A percentile compares a stretch with the other conserved stretches of the same genome.
These are phyloP conservation scores for Microcebus jonahi DNA, from an alignment of 2,113 vertebrate species.

Conservation along the genomic window DNA sequence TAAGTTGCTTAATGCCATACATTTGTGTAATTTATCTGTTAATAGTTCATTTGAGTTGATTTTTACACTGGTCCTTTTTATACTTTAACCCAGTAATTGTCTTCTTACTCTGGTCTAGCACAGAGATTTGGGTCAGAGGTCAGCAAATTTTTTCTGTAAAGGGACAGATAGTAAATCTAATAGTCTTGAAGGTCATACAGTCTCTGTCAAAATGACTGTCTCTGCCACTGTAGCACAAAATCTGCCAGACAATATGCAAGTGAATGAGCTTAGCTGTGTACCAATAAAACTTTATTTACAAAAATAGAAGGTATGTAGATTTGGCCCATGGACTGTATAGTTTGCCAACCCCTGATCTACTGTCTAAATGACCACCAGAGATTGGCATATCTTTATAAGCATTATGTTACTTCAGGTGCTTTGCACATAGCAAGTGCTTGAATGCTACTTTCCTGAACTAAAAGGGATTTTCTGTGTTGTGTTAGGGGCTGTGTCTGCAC, in stretches of 20 bases:
- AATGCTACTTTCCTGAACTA: not conserved
- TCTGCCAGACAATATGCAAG: not conserved
- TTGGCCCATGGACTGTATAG: not conserved
- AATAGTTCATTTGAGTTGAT: not conserved
- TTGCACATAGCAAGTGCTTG: not conserved
- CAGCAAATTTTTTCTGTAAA: not conserved
- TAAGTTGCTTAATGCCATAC: not conserved
- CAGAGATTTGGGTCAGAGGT: not conserved
- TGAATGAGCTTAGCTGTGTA: not conserved
- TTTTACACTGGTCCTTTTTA: not conserved
- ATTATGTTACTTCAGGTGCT: not conserved
- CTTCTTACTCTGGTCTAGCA: not conserved
- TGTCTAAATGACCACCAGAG: not conserved
- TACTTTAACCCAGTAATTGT: not conserved
- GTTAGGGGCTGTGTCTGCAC: not conserved
- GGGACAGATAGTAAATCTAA: not conserved
- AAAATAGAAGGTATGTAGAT: not conserved
- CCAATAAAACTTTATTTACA: conserved; percentile 31
- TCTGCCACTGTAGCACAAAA: not conserved
- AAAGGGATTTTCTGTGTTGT: not conserved
- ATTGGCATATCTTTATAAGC: not conserved
- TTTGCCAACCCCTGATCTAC: not conserved
- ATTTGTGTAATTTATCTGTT: conserved; percentile 5
- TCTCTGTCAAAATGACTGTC: conserved; percentile 16
- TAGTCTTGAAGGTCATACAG: not conserved